Evolutionary conservation across 1,140 invertebrate genomes (phyloP), one percentile per base, ranked within the genome.

Genomic region (Pemphigus obesinymphae): DNA sequence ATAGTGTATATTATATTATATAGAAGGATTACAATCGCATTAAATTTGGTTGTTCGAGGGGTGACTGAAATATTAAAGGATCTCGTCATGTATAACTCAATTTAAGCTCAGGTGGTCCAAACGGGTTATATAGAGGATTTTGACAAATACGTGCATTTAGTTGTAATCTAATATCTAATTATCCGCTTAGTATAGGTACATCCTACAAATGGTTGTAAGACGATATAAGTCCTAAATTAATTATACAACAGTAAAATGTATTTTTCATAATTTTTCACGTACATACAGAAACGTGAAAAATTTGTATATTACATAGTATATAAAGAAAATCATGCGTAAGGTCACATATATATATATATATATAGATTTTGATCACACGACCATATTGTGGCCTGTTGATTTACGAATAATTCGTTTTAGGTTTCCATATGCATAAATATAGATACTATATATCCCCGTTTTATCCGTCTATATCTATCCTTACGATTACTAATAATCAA

Each of bases 91-190:
- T 55, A 20, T 78, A 78, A 78, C 50, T 78, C 31, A 43, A 78
- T 78, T 78, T 78, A 58, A 61, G 48, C 50, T 43, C 75, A 78
- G 75, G 75, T 78, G 53, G 68, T 23, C 37, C n/a, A 37, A 68
- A 13, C 20, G n/a, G 73, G 43, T 17, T 73, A 10, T 63, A 23
- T 23, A 53, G 50, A 45, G 50, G n/a, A n/a, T 68, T 68, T 40
- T 68, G 66, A 40, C 10, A 23, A 68, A 68, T 68, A 43, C 66
- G 37, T 43, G 3, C 43, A 7, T 11, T 13, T 45, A 31, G 6
- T 8, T 26, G 23, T 13, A 4, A n/a, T n/a, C n/a, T 11, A 15
- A n/a, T 40, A 68, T 8, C 17, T n/a, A 63, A 63, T 63, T 63
- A 63, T 34, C 3, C 7, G 31, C 20, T 34, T 63, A 63, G 31